Base-by-base conservation (phyloP, 2,113 vertebrate species). In the Microcebus tavaratra region DNA sequence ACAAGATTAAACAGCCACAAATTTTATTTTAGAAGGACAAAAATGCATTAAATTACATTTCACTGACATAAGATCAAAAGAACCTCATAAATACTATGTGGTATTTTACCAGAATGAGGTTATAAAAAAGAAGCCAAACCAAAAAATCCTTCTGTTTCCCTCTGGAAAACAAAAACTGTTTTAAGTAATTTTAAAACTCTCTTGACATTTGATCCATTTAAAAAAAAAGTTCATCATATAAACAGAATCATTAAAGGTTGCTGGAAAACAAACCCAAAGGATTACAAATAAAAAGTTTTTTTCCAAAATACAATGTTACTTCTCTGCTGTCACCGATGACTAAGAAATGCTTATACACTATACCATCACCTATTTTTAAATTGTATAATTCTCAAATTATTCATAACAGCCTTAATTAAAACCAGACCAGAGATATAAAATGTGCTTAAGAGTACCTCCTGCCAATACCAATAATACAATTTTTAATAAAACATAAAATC, bases 241-340 rank as follows among this genome's bases (percentile, higher is more conserved):
- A 96, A 96, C 79, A 98, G 93, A 96, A 93, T 84, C 92, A 92
- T 97, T 97, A 97, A 95, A 95, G 70, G n/a, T 1, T 93, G 31
- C 87, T 89, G 80, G 27, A 96, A 96, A 96, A 93, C 53, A 91
- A 86, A 42, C 21, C 36, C 63, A 80, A 87, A 91, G 3, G 91
- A 95, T 88, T 84, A 92, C 36, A 89, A 93, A 90, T 73, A 68
- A 95, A 94, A 95, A 82, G 18, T 29, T 88, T 84, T 82, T 82
- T 65, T 25, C 39, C 61, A 70, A 97, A 96, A 95, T n/a, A 57
- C 67, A 97, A 34, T 89, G 17, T 48, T 81, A 85, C 36, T 83
- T 87, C 87, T 67, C 20, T 14, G 27, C 42, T 78, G 68, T 34
- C 63, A 90, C 10, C 63, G 72, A 83, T 76, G 27, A 93, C 50